These are phyloP conservation scores for Callyntrura sp. DNA, from an alignment of 2,888 invertebrate species.

Conservation along the genomic window DNA sequence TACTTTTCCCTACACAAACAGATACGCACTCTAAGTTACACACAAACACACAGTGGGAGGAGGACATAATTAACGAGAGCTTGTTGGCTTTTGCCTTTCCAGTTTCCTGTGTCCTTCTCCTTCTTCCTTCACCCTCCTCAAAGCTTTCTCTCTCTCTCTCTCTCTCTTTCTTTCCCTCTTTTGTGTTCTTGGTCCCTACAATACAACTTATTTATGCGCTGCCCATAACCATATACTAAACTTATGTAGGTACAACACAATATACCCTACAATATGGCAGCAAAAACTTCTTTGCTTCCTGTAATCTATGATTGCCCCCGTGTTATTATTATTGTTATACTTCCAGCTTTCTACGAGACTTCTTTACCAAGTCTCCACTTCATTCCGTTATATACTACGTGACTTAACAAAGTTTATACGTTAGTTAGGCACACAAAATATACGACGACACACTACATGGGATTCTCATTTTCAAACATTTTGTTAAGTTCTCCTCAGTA, in stretches of 20 bases:
- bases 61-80: conserved; percentile 74
- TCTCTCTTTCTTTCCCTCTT: neutral
- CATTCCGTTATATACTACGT: conserved; percentile 12
- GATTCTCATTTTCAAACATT: conserved; percentile 54
- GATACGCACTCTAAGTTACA: conserved; percentile 30
- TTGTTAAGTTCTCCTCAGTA: conserved; percentile 23
- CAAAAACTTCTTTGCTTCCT: conserved; percentile 19
- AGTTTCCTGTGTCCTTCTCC: conserved; percentile 35
- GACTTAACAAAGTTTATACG: conserved; percentile 8
- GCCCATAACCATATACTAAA: neutral
- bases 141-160: too few relatives aligned
- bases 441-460: conserved; percentile 30
- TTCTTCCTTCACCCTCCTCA: too few relatives aligned
- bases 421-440: neutral
- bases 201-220: neutral
- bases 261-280: too few relatives aligned
- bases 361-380: neutral
- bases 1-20: conserved; percentile 25
- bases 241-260: too few relatives aligned
- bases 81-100: conserved; percentile 72
- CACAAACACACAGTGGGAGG: conserved; percentile 39
- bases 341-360: too few relatives aligned
- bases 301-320: conserved; percentile 29
- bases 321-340: conserved; percentile 9
- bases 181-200: conserved; percentile 2